These are phyloP conservation scores for Polyommatus icarus DNA, from an alignment of 2,888 invertebrate species.

Conservation along the genomic window DNA sequence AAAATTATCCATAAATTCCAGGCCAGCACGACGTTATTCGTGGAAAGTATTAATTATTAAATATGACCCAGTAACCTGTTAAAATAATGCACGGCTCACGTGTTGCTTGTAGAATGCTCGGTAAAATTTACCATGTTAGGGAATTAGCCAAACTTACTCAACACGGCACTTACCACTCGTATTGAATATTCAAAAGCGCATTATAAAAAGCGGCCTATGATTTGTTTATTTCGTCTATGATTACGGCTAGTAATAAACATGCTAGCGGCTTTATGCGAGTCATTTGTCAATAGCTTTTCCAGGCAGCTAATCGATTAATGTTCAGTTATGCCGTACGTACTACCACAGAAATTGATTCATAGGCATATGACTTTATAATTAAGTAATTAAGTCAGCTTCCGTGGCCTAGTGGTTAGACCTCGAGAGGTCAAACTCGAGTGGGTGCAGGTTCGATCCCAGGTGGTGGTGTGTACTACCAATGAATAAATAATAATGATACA, in stretches of 20 bases:
- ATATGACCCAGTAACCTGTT: constrained; percentile 22
- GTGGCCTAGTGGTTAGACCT: too few species aligned
- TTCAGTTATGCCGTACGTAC: background rate
- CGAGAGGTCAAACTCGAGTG: too few species aligned
- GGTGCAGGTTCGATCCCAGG: too few species aligned
- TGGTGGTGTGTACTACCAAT: too few species aligned
- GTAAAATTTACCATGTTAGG: background rate
- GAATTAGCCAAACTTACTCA: constrained; percentile 10
- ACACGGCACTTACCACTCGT: background rate
- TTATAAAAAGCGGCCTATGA: background rate
- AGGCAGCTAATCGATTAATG: background rate
- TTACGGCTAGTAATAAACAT: constrained; percentile 5
- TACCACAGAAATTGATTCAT: too few species aligned
- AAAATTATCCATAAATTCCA: background rate
- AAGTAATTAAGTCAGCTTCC: too few species aligned
- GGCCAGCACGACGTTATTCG: background rate
- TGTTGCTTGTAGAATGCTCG: background rate
- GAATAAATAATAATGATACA: too few species aligned
- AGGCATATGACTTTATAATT: too few species aligned
- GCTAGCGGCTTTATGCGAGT: background rate
- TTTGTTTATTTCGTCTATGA: constrained; percentile 1
- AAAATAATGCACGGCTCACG: constrained; percentile 18
- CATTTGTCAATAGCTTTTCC: background rate
- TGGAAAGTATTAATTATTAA: constrained; percentile 27
- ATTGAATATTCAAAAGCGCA: constrained; percentile 22